phyloP scores from a whole-genome alignment of 2,113 vertebrate genomes.

The Riparia riparia region DNA sequence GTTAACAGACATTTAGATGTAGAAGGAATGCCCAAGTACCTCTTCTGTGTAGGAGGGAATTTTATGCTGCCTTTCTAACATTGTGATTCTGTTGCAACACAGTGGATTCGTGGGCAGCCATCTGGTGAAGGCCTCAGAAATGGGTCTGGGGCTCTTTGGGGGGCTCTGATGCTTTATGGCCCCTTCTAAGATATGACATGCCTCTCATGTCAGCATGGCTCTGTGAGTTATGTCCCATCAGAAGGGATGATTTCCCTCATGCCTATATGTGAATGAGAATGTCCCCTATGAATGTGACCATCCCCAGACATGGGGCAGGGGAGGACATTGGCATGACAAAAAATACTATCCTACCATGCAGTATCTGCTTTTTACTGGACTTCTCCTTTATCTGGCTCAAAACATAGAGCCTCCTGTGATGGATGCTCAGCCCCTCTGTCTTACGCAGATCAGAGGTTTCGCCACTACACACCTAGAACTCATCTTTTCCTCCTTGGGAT shows the following conservation, averaged over 20 bases:
- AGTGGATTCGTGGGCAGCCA: not conserved
- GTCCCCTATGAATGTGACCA: not conserved
- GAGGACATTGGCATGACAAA: not conserved
- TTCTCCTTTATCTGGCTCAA: not conserved
- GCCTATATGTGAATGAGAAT: no score
- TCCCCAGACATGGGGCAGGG: not conserved
- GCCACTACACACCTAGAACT: not conserved
- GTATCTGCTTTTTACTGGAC: not conserved
- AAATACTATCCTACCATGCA: not conserved
- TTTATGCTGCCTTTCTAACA: not conserved
- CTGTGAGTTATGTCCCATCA: no score
- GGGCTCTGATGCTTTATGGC: not conserved
- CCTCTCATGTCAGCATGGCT: not conserved
- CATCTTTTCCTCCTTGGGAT: not conserved
- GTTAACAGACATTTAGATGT: not conserved
- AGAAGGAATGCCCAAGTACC: not conserved
- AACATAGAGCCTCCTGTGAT: not conserved
- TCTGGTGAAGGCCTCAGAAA: not conserved
- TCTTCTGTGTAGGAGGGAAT: not conserved
- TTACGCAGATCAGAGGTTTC: not conserved
- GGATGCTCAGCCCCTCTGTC: not conserved
- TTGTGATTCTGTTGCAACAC: not conserved
- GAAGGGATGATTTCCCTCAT: not conserved
- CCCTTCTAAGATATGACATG: not conserved
- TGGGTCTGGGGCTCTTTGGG: fast-evolving